phyloP scores from a whole-genome alignment of 2,888 invertebrate species.

The Acleris laterana region DNA sequence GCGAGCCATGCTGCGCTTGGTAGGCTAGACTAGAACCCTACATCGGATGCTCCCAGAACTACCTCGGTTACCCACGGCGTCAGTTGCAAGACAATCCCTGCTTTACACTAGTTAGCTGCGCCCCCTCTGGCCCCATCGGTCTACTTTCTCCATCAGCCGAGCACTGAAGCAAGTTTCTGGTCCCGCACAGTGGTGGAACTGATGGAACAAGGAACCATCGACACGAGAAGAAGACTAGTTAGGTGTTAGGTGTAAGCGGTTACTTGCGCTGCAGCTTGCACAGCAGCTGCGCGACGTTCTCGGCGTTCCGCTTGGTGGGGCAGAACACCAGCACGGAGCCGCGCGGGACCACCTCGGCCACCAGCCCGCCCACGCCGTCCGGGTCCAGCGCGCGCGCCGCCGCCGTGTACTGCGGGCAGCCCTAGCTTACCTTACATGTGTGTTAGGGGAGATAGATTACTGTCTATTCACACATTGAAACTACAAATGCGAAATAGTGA shows the following conservation, averaged over 20 bases:
- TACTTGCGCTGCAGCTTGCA: conserved; percentile 84
- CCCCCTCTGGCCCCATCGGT: too few species aligned
- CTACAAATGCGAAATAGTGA: too few species aligned
- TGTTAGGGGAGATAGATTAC: too few species aligned
- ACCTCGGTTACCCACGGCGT: conserved; percentile 92
- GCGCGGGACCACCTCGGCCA: conserved; percentile 91
- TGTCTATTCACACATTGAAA: too few species aligned
- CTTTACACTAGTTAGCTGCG: conserved; percentile 37
- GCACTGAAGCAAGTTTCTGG: too few species aligned
- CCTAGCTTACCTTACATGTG: neutral
- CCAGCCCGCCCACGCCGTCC: conserved; percentile 91
- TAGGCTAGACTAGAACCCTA: conserved; percentile 97
- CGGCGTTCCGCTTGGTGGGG: conserved; percentile 95
- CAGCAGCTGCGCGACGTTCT: conserved; percentile 93
- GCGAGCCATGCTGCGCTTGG: conserved; percentile 94
- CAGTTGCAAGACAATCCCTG: conserved; percentile 88
- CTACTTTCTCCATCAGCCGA: too few species aligned
- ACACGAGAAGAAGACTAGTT: neutral
- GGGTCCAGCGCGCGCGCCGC: conserved; percentile 87
- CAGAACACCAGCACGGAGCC: conserved; percentile 96
- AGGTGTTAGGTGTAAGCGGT: conserved; percentile 49
- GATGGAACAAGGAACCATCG: too few species aligned
- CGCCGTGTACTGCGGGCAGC: conserved; percentile 83
- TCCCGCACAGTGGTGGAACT: too few species aligned
- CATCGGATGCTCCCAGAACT: conserved; percentile 90